Evolutionary conservation across 1,140 invertebrate genomes (phyloP), one percentile per base, ranked within the genome.

Genomic region (Lamellibrachia luymesi): DNA sequence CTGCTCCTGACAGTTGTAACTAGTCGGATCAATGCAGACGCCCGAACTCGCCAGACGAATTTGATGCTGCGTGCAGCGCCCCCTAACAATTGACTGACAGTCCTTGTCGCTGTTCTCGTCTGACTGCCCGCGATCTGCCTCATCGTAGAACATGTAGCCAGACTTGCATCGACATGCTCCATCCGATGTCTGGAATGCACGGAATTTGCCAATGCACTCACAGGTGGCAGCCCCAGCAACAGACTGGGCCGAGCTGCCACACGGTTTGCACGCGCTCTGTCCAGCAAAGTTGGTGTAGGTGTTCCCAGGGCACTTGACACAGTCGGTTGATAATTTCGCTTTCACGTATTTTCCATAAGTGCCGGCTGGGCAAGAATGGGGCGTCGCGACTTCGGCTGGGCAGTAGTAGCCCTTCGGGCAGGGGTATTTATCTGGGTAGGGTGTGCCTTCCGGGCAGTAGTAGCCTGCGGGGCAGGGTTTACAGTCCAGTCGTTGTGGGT

Each of bases 71-170:
- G 94, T 93, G 92, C 96, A 96, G 22, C 94, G 93, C 1, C 38
- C 90, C 90, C 95, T 95, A 1, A 95, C 95, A 91, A 95, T 94
- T 91, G 94, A 94, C 93, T 96, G 96, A 93, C 95, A 96, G 91
- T 96, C 94, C 22, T 94, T 93, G 38, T 94, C 94, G 90, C 95
- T 94, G 92, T 96, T 95, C 50, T 92, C 92, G 52, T 92, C 92
- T 1, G 51, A 38, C 50, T 64, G 92, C 8, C 27, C 51, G 6
- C 90, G 52, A 64, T 96, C 95, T 1, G 94, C 92, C 51, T 95
- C 95, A 93, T 96, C 94, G 93, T 95, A 96, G 94, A 94, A 96
- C 49, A 95, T 94, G 93, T 95, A 96, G 17, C 95, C 95, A 38
- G 93, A 93, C 89, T 94, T 49, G 91, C 95, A 96, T 6, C 95